phyloP scores from a whole-genome alignment of 2,797 vertebrate species.

The Gorsachius magnificus region DNA sequence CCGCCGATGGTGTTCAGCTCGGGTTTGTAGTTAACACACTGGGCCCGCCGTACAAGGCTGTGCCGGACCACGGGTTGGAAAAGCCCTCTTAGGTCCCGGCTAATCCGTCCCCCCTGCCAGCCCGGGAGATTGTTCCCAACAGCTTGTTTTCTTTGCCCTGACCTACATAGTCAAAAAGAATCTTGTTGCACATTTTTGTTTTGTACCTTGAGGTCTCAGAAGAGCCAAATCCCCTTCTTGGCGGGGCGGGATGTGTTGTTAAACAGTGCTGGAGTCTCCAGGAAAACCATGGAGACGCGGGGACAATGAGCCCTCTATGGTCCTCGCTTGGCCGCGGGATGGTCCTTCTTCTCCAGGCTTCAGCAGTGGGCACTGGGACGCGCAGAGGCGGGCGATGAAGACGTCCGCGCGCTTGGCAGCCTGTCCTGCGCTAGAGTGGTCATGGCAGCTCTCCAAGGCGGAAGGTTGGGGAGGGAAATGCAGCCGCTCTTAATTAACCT shows the following conservation, averaged over 20 bases:
- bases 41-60: constrained; percentile 12
- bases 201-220: constrained; percentile 60
- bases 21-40: constrained; percentile 37
- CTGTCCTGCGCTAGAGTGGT: neutral
- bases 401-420: constrained; percentile 35
- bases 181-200: constrained; percentile 67
- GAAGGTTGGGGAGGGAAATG: neutral
- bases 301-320: constrained; percentile 60
- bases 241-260: constrained; percentile 52
- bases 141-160: constrained; percentile 64
- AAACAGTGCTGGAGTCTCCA: constrained; percentile 46
- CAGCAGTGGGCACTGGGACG: neutral
- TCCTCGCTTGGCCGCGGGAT: neutral
- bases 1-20: constrained; percentile 1
- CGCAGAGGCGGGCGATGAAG: neutral
- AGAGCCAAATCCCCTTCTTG: constrained; percentile 62
- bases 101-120: constrained; percentile 61
- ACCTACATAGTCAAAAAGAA: constrained; percentile 71
- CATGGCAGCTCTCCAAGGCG: neutral
- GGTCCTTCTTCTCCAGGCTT: neutral
- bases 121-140: constrained; percentile 39
- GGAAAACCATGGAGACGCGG: constrained; percentile 47
- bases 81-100: constrained; percentile 50
- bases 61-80: constrained; percentile 37
- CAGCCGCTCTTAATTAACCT: neutral